Base-by-base conservation (phyloP, 1,140 invertebrate genomes). In the Oedothorax gibbosus region DNA sequence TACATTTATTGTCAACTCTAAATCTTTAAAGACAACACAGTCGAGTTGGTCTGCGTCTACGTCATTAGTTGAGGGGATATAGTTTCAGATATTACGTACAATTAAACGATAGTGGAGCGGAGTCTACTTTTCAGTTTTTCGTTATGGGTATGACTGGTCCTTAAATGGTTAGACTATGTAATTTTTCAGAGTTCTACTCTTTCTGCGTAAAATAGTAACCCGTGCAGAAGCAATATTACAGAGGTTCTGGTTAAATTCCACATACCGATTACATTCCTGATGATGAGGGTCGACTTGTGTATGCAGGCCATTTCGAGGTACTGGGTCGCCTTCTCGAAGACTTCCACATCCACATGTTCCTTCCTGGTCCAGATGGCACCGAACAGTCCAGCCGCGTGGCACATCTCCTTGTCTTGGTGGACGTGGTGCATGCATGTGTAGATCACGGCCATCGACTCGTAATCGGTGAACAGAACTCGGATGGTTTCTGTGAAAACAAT, bases 241-340 rank as follows among this genome's bases (percentile, higher is more conserved):
- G n/a, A 35, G 35, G 35, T 35, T 1, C 5, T 35, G 35, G 35
- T 35, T 35, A 35, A 35, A 35, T 60, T 20, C 5, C 53, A 68
- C 62, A 66, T 50, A 84, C 82, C 82, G 1, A 84, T 54, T 9
- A 84, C 12, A 57, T 84, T 84, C 53, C 82, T 54, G 18, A 68
- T 20, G 18, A 57, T 56, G n/a, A 84, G 62, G 6, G 53, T 77
- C 51, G 71, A 68, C 60, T 68, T 75, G 6, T 76, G 72, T 8
- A 84, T 18, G 53, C 82, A 84, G 0, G 82, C 82, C 72, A 76
- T 76, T 77, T 84, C 82, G 9, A 84, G 64, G 51, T 68, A 84
- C 12, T 60, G 20, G 1, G 20, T 12, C 6, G 82, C 82, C 53
- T 62, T 84, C 9, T 84, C 51, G 53, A 68, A 84, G 4, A 84